A percentile compares a stretch with the other conserved stretches of the same genome.
Evolutionary conservation across 2,113 vertebrate species (phyloP).

Genomic region (Ctenodactylus gundi): DNA sequence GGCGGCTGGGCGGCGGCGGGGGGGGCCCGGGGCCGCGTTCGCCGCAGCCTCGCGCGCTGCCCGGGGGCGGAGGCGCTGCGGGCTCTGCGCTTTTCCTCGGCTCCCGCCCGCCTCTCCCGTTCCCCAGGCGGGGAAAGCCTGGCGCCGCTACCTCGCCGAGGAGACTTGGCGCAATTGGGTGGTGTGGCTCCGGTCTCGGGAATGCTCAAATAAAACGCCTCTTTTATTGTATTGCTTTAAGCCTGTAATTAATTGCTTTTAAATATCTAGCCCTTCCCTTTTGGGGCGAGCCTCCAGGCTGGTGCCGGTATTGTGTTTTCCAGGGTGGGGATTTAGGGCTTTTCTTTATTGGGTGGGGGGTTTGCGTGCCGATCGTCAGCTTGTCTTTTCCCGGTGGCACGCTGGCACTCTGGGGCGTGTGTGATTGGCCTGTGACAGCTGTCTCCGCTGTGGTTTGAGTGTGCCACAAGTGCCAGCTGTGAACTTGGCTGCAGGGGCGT

Average conservation of each 20-base stretch:
- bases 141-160: background rate
- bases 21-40: constrained; percentile 18
- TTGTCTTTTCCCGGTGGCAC: constrained; percentile 13
- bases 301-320: constrained; percentile 40
- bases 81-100: background rate
- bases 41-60: background rate
- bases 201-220: background rate
- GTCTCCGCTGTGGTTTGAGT: constrained; percentile 12
- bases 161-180: background rate
- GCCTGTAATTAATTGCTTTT: background rate
- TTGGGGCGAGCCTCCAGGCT: background rate
- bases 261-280: background rate
- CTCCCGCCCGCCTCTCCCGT: background rate
- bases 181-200: background rate
- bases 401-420: constrained; percentile 24
- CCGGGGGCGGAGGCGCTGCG: background rate
- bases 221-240: no score
- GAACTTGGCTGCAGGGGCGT: constrained; percentile 24
- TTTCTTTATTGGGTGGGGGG: constrained; percentile 11
- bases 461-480: constrained; percentile 77
- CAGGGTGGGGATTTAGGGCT: background rate
- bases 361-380: background rate
- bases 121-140: background rate
- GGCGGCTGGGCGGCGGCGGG: background rate
- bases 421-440: constrained; percentile 64